Percentiles rank a stretch among this genome's conserved stretches.
These are phyloP conservation scores for Pempheris klunzingeri DNA, from an alignment of 2,797 vertebrate genomes.

Conservation along the genomic window DNA sequence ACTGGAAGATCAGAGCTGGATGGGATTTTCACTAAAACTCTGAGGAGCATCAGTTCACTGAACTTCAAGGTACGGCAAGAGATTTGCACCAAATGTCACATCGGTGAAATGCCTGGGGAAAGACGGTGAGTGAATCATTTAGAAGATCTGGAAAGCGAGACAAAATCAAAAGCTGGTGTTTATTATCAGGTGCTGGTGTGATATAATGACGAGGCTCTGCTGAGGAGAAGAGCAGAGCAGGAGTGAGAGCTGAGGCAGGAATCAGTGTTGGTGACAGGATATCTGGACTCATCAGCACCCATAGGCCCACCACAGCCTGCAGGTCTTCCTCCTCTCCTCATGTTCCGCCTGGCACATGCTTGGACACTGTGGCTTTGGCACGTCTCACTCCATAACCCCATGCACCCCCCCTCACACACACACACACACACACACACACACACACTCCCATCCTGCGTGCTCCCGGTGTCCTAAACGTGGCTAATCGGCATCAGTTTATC, in stretches of 20 bases:
- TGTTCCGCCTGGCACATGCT: conserved; percentile 58
- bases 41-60: conserved; percentile 7
- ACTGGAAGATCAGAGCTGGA: background rate
- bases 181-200: conserved; percentile 17
- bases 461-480: conserved; percentile 97
- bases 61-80: conserved; percentile 15
- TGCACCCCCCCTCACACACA: conserved; percentile 79
- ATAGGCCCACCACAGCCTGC: conserved; percentile 7
- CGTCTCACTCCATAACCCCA: conserved; percentile 62
- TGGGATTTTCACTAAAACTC: background rate
- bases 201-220: conserved; percentile 2
- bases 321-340: conserved; percentile 47
- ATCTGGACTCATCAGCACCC: conserved; percentile 1
- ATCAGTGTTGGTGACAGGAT: background rate
- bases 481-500: conserved; percentile 99
- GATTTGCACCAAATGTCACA: background rate
- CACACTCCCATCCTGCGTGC: conserved; percentile 87
- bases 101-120: background rate
- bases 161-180: conserved; percentile 22
- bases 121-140: conserved; percentile 5
- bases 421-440: conserved; percentile 70
- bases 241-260: background rate
- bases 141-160: background rate
- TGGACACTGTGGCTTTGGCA: conserved; percentile 59
- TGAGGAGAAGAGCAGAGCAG: too few relatives aligned